Evolutionary conservation across 2,113 vertebrate species (phyloP), one percentile per base, ranked within the genome.

Genomic region (Nansenia antarctica): DNA sequence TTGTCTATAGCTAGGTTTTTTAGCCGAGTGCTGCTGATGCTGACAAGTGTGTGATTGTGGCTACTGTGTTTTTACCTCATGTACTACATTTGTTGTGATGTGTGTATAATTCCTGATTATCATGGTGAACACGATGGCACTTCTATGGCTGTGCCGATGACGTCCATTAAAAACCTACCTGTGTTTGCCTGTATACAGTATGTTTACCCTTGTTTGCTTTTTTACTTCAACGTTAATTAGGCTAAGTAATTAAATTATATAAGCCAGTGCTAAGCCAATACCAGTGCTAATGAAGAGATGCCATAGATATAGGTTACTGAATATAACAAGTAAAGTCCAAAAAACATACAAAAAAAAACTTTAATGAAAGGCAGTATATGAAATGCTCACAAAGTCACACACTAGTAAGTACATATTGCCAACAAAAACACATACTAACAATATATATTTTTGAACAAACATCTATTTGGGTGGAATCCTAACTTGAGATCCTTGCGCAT

Each of bases 361-460:
- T 82, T 85, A 87, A 85, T 82, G 42, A 18, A 76, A 82, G 42
- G 65, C 72, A 67, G 39, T 81, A 87, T 69, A 85, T 42, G 22
- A 85, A 82, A 35, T 70, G 82, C 77, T 20, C 26, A 80, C 31
- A 5, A 65, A 78, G 60, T 69, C 70, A 83, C 26, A 83, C 45
- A 73, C 70, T 55, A 72, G 62, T 73, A 45, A 65, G 12, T 37
- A 35, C 53, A 57, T 45, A 63, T 39, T 45, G 29, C 53, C 67
- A 74, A 68, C 52, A 82, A 47, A 76, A 66, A 79, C 77, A 82
- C 68, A 64, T 64, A 70, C 67, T 57, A 82, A 61, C 12, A 30
- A 80, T 62, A 79, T 58, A 65, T 77, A 79, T 72, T 68, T 76
- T 69, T 59, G 70, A 29, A 61, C 37, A 65, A 65, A 53, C 57